Evolutionary conservation across 2,888 invertebrate species (phyloP), one percentile per base, ranked within the genome.

Genomic region (Muschampia plurimacula): DNA sequence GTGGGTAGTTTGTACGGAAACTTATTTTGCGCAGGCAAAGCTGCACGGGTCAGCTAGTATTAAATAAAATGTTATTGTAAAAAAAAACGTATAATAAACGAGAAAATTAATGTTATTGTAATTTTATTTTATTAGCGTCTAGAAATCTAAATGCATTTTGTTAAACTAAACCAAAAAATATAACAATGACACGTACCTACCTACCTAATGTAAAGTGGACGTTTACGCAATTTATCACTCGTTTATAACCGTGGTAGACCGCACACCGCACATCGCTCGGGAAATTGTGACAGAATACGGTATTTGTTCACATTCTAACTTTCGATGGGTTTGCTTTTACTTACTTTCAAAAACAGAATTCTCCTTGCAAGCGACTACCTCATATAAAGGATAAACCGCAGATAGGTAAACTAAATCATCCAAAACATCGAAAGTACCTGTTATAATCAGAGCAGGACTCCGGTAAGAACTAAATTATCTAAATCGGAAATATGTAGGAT

Each of bases 191-290:
- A 32, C 60, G 15, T 62, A 39, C 22, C 22, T 22, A 22, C 22
- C 0, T 22, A 22, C 22, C 22, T 22, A 22, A 41, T 62, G n/a
- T 41, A 39, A 62, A 44, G 28, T 28, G 32, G 15, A 46, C 63
- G 22, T 70, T 69, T 70, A 55, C 59, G 65, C 80, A 84, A 86
- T 89, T 84, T 85, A 85, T 87, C 83, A 85, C 82, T 82, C 81
- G 81, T 80, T 84, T 80, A 80, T 83, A 85, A 81, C 81, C 83
- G 83, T 87, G 85, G 84, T 86, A 88, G 82, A 91, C 91, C 91
- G 86, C 90, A 91, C 80, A 91, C 91, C 91, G 86, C 90, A 91
- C 79, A 83, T 86, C 80, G 80, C 80, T 81, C 79, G 83, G 79
- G 84, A 88, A 90, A 90, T 88, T 86, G 85, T 84, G 84, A 83